Conservation (phyloP, 2,113 vertebrate genomes). For the Rhinogobius similis region DNA sequence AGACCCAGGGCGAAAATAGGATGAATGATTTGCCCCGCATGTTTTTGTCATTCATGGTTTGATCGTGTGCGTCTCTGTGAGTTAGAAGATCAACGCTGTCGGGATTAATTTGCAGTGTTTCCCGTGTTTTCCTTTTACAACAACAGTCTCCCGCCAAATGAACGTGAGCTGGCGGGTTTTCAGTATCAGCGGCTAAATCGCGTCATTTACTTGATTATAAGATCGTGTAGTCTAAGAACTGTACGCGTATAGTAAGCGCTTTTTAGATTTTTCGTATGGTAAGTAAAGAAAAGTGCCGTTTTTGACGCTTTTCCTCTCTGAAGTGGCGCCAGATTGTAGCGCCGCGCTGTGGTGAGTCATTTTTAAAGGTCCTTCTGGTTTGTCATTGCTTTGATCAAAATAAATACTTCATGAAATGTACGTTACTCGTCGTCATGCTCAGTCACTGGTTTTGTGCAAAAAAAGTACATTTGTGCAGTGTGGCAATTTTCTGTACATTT, state of each 20-base stretch:
- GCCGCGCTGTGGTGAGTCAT: neutral
- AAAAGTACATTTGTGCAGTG: no score
- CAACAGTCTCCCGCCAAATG: constrained; percentile 7
- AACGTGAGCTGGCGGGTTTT: constrained; percentile 4
- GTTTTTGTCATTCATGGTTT: neutral
- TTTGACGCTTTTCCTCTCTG: neutral
- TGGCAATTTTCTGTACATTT: no score
- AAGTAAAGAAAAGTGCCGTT: neutral
- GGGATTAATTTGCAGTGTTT: neutral
- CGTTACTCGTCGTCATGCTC: no score
- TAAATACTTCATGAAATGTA: no score
- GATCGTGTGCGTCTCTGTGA: neutral
- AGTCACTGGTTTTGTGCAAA: no score
- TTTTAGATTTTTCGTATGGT: neutral
- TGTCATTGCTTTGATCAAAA: no score
- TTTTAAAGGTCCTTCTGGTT: neutral
- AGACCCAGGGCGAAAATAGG: neutral
- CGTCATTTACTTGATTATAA: neutral
- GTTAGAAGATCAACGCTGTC: no score
- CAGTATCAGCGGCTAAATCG: neutral
- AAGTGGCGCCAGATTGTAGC: constrained; percentile 70
- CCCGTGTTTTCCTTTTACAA: neutral
- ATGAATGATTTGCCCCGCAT: neutral
- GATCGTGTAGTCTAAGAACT: neutral
- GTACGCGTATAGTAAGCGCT: neutral